Evolutionary conservation across 2,888 invertebrate species (phyloP).

Genomic region (Nomada ferruginata): DNA sequence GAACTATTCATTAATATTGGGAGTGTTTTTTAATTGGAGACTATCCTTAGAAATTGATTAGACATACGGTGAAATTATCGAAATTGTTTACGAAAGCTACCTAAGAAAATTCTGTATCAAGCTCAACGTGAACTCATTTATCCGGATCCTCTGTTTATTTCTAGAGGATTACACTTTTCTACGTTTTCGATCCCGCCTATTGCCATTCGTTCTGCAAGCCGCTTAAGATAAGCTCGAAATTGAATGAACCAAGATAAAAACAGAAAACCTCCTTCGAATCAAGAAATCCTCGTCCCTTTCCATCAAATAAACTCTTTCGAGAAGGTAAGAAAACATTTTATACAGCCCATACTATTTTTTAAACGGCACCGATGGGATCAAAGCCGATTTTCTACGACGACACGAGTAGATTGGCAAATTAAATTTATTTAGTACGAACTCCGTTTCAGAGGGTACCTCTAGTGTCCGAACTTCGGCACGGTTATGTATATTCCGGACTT

Average conservation of each 20-base stretch:
- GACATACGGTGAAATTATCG: background rate
- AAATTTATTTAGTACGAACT: background rate
- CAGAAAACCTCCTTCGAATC: conserved; percentile 1
- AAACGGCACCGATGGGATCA: background rate
- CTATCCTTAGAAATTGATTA: too few species aligned
- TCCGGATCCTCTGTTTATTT: conserved; percentile 13
- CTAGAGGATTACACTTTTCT: background rate
- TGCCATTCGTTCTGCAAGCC: conserved; percentile 1
- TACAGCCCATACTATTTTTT: background rate
- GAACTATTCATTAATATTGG: too few species aligned
- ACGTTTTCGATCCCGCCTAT: conserved; percentile 1
- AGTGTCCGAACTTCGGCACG: background rate
- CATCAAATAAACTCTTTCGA: background rate
- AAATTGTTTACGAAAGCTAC: background rate
- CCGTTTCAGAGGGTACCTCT: background rate
- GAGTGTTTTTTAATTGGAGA: conserved; percentile 6
- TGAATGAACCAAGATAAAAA: conserved; percentile 8
- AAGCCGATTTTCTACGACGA: background rate
- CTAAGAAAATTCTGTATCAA: background rate
- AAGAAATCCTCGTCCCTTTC: background rate
- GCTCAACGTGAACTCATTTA: background rate
- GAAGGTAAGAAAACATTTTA: background rate
- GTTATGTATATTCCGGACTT: background rate
- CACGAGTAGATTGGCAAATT: background rate
- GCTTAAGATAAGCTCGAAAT: conserved; percentile 27